Conservation (phyloP, 92 coral and sea anemone species). For the Porites rus region DNA sequence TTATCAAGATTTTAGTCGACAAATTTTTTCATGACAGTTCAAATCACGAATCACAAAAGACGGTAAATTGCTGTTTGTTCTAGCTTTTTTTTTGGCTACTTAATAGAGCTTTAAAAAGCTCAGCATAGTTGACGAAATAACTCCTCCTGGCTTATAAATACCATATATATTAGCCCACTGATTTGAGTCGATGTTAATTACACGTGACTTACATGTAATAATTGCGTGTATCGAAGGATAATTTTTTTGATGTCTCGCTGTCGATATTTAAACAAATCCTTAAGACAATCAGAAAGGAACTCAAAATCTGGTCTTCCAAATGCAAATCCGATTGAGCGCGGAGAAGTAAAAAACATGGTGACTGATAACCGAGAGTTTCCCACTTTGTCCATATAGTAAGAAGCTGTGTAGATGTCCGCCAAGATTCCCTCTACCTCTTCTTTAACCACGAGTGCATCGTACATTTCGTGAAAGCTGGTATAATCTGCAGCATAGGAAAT, state of each 20-base stretch:
- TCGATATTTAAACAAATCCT: constrained; percentile 14
- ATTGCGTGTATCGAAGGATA: constrained; percentile 3
- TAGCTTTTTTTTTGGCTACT: too few species aligned
- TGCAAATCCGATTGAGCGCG: constrained; percentile 27
- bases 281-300: not conserved
- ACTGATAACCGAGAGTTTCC: constrained; percentile 10
- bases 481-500: not conserved
- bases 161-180: too few species aligned
- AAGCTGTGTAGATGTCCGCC: constrained; percentile 35
- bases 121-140: too few species aligned
- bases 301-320: not conserved
- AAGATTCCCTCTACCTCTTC: constrained; percentile 37
- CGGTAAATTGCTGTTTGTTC: too few species aligned
- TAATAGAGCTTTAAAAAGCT: too few species aligned
- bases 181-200: too few species aligned
- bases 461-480: constrained; percentile 29
- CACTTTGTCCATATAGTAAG: constrained; percentile 27
- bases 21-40: too few species aligned
- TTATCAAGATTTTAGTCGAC: too few species aligned
- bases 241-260: constrained; percentile 31
- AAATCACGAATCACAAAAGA: too few species aligned
- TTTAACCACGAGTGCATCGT: constrained; percentile 28
- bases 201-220: constrained; percentile 15
- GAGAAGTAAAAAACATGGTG: constrained; percentile 7
- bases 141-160: too few species aligned